phyloP scores from a whole-genome alignment of 2,888 invertebrate species.

The Palloptera scutellata region DNA sequence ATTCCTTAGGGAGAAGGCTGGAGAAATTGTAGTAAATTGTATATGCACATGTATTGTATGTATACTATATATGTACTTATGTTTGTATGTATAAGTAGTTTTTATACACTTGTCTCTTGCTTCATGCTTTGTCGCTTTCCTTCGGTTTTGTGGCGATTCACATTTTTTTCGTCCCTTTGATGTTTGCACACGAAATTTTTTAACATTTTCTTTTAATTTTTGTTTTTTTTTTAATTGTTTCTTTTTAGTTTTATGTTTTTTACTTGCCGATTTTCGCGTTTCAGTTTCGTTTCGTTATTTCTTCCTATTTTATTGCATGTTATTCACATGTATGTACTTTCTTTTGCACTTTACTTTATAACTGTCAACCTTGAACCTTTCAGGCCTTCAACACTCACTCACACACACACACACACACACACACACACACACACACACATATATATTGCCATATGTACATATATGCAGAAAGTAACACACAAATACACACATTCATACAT shows the following conservation, averaged over 20 bases:
- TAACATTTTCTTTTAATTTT: too few relatives aligned
- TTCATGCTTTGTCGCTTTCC: too few relatives aligned
- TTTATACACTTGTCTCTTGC: too few relatives aligned
- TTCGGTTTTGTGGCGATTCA: too few relatives aligned
- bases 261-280: not conserved
- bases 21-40: too few relatives aligned
- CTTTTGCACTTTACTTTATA: slow-evolving; percentile 30
- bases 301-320: not conserved
- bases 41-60: too few relatives aligned
- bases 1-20: too few relatives aligned
- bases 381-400: slow-evolving; percentile 24
- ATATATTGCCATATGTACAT: too few relatives aligned
- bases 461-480: slow-evolving; percentile 6
- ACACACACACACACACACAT: slow-evolving; percentile 5
- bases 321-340: not conserved
- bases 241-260: not conserved
- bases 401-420: not conserved
- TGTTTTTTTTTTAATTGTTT: not conserved
- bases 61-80: too few relatives aligned
- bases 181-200: too few relatives aligned
- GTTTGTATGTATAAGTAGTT: too few relatives aligned
- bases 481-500: slow-evolving; percentile 8
- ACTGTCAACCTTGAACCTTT: slow-evolving; percentile 54
- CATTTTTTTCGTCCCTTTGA: too few relatives aligned
- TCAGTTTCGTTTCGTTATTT: not conserved